Base-by-base conservation (phyloP, 2,888 invertebrate genomes). In the Aphrophora alni region DNA sequence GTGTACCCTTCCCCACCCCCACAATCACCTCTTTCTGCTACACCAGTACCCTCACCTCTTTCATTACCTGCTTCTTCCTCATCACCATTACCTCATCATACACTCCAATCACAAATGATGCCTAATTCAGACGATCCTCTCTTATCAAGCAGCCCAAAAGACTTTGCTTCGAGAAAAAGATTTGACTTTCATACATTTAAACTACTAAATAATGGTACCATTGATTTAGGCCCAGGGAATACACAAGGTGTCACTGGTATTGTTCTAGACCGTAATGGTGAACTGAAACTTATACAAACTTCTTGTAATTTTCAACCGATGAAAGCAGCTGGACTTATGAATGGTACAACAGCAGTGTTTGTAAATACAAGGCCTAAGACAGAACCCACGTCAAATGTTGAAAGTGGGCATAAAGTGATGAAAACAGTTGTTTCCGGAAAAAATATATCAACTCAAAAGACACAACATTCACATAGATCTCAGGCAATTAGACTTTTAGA, bases 121-220 rank as follows among this genome's bases (percentile, higher is more conserved):
- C 93, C 95, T 14, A 96, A 96, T 87, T 95, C 95, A 0, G 96
- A 96, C 86, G 96, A 96, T 87, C 96, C 96, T 0, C 88, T 96
- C 3, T 88, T 96, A 24, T 96, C 96, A 0, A 95, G 95, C 81
- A 95, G 93, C 84, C 95, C 96, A 0, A 93, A 95, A 82, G 95
- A 96, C 87, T 95, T 95, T 86, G 90, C 90, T 73, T 88, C 90
- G 0, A 89, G 90, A 69, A 91, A 91, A 84, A 88, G 88, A 81
- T 91, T 92, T 83, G 92, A 91, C 85, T 90, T 91, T 78, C 91
- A 92, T 80, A 89, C 91, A 28, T 90, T 91, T 87, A 90, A 91
- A 81, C 89, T 92, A 51, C 88, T 90, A 69, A 88, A 89, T 38
- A 91, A 91, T 84, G 89, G 90, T 17, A 88, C 91, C 33, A 88